Evolutionary conservation across 2,797 vertebrate species (phyloP), one percentile per base, ranked within the genome.

Genomic region (Lacerta bilineata): DNA sequence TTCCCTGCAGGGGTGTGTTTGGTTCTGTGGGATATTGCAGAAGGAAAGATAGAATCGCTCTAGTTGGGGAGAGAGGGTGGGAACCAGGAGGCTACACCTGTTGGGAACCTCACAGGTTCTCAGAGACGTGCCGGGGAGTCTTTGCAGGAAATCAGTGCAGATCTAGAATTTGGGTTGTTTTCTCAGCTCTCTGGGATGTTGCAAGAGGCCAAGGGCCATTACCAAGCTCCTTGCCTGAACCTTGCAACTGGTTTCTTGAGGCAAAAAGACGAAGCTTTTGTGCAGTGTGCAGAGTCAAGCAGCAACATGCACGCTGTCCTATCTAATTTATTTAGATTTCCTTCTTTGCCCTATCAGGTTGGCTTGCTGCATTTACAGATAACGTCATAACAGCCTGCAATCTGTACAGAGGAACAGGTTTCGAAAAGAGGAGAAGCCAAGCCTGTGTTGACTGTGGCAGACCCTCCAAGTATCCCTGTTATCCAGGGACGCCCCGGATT

Each of bases 1-100:
- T 91, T 94, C 93, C 94, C 94, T 92, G 88, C 78, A 87, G 94
- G 94, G 95, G 90, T 82, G 91, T 93, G 82, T 94, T 92, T 93
- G 92, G 92, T 92, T 93, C 92, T 93, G 93, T 90, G 90, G 93
- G 93, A 91, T 89, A 85, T 91, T 92, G 89, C 91, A 94, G 90
- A 93, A 87, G 76, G 88, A 87, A 91, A 93, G 93, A 88, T 87
- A 93, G 93, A 92, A 95, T 94, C 91, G 91, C 87, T 91, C 86
- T 91, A 92, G 86, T 85, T 92, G 90, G 92, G 94, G 90, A 92
- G 92, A 93, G 94, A 91, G 91, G 94, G 93, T 41, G 88, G 93
- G 92, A 93, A 66, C 0, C 0, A 64, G 64, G 89, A 95, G 83
- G 55, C 85, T 88, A 90, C 81, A 94, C 83, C 0, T 2, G 39